phyloP scores from a whole-genome alignment of 2,888 invertebrate genomes.

The Melieria omissa region DNA sequence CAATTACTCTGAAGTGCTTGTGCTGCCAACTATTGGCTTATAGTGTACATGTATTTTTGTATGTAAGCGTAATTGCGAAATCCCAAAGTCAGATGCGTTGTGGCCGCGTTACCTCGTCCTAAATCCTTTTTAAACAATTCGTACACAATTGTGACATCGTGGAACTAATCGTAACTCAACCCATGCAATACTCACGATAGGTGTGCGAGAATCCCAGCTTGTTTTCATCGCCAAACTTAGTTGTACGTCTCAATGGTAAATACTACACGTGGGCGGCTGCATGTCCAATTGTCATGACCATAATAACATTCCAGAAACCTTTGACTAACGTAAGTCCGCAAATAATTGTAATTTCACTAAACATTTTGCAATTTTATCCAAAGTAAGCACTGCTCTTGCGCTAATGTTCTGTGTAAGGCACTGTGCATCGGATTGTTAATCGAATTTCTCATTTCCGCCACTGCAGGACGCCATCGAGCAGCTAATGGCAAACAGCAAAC shows the following conservation, averaged over 20 bases:
- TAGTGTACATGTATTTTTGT: too few species aligned
- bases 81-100: too few species aligned
- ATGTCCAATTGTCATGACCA: conserved; percentile 88
- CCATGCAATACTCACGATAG: conserved; percentile 48
- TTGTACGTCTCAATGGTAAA: conserved; percentile 87
- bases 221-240: conserved; percentile 82
- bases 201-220: conserved; percentile 78
- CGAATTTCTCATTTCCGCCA: neutral
- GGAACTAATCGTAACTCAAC: conserved; percentile 20
- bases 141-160: neutral
- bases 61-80: too few species aligned
- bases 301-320: conserved; percentile 86
- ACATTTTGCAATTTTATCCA: neutral
- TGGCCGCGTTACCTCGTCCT: too few species aligned
- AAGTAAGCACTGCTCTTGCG: neutral
- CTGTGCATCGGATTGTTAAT: neutral
- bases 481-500: conserved; percentile 55
- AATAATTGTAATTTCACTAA: conserved; percentile 16
- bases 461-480: conserved; percentile 64
- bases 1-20: too few species aligned
- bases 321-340: conserved; percentile 76
- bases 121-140: too few species aligned
- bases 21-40: too few species aligned
- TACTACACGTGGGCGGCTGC: conserved; percentile 93
- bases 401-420: neutral